Evolutionary conservation across 2,113 vertebrate genomes (phyloP).

Genomic region (Acinonyx jubatus): DNA sequence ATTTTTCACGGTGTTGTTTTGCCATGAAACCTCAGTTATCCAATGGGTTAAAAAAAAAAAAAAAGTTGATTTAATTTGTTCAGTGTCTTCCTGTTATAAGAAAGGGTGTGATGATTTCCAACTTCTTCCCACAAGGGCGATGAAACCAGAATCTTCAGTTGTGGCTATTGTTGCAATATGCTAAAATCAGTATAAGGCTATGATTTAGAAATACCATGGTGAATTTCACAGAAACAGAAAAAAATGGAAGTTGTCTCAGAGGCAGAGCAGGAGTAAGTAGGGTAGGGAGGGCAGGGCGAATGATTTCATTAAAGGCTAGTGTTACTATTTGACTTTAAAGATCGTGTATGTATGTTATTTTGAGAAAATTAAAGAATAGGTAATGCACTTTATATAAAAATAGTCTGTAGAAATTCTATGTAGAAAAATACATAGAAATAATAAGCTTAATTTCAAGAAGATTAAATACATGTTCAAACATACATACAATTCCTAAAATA

Average conservation of each 20-base stretch:
- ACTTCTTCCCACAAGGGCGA: background rate
- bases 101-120: background rate
- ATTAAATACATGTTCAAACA: constrained; percentile 28
- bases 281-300: background rate
- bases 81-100: background rate
- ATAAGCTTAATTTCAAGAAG: constrained; percentile 7
- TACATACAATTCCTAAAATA: constrained; percentile 34
- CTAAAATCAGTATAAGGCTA: background rate
- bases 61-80: background rate
- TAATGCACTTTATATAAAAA: constrained; percentile 31
- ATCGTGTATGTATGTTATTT: background rate
- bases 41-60: background rate
- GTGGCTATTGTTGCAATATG: constrained; percentile 21
- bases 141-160: background rate
- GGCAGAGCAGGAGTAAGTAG: background rate
- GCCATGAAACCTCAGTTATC: background rate
- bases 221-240: background rate
- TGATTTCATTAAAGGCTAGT: constrained; percentile 21
- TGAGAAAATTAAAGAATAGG: constrained; percentile 10
- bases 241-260: background rate
- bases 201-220: constrained; percentile 9
- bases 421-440: constrained; percentile 24
- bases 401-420: background rate
- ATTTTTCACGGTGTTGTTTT: background rate
- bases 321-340: constrained; percentile 18